Percentiles rank a stretch among this genome's conserved stretches.
These are phyloP conservation scores for Drosophila testacea DNA, from an alignment of 2,888 invertebrate genomes.

Conservation along the genomic window DNA sequence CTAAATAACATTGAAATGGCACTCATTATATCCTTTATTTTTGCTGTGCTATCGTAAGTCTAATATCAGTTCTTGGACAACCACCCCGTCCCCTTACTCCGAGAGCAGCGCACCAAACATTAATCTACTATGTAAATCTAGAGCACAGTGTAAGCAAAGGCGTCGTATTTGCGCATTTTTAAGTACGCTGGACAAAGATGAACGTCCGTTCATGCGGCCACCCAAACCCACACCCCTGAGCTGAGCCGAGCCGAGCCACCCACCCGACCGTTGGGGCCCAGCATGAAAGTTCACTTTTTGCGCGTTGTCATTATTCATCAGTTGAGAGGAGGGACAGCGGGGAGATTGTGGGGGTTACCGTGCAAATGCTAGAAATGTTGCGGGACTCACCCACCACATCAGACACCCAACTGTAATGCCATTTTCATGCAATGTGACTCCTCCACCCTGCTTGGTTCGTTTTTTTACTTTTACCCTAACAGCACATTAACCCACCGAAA, in stretches of 20 bases:
- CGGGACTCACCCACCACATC: neutral
- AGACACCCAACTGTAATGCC: slow-evolving; percentile 34
- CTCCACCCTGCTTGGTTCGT: slow-evolving; percentile 9
- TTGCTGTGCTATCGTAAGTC: neutral
- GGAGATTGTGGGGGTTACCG: slow-evolving; percentile 42
- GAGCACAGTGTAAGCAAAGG: slow-evolving; percentile 58
- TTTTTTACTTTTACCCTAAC: slow-evolving; percentile 74
- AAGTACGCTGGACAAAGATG: slow-evolving; percentile 54
- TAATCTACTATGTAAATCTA: slow-evolving; percentile 77
- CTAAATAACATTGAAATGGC: neutral
- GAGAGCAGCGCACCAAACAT: slow-evolving; percentile 35
- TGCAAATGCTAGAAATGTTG: slow-evolving; percentile 51
- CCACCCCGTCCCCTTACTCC: neutral
- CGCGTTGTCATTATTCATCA: slow-evolving; percentile 82
- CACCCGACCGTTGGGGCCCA: slow-evolving; percentile 10
- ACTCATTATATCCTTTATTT: neutral
- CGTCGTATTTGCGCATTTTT: slow-evolving; percentile 68
- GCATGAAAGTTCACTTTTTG: slow-evolving; percentile 71
- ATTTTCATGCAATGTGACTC: slow-evolving; percentile 50
- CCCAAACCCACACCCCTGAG: slow-evolving; percentile 9
- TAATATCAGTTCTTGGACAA: slow-evolving; percentile 14
- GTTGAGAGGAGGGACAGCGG: slow-evolving; percentile 30
- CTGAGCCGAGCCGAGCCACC: too few relatives aligned
- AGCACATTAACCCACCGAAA: slow-evolving; percentile 80
- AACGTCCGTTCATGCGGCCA: slow-evolving; percentile 24